phyloP scores from a whole-genome alignment of 2,797 vertebrate species.

The Catostomus latipinnis region DNA sequence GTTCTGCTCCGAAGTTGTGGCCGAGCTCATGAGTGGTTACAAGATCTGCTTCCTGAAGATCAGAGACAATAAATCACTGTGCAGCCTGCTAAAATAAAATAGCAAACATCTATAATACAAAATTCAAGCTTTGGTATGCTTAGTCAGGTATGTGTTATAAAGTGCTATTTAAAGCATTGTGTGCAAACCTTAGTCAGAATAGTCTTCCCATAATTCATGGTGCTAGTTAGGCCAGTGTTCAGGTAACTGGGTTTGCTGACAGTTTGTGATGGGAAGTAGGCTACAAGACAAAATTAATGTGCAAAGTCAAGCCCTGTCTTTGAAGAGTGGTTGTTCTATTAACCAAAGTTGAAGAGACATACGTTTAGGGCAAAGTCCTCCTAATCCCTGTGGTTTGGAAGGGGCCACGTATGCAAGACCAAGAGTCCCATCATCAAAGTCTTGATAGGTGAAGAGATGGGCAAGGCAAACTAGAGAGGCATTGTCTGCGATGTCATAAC shows the following conservation, averaged over 20 bases:
- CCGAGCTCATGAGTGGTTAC: slow-evolving; percentile 97
- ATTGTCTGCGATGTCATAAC: slow-evolving; percentile 91
- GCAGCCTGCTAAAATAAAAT: neutral
- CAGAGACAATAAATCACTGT: slow-evolving; percentile 14
- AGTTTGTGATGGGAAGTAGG: slow-evolving; percentile 83
- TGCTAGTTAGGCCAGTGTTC: slow-evolving; percentile 98
- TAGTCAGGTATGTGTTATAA: neutral
- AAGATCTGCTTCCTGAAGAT: slow-evolving; percentile 91
- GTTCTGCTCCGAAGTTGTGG: slow-evolving; percentile 98
- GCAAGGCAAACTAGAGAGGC: slow-evolving; percentile 93
- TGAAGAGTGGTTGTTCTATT: neutral
- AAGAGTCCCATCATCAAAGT: slow-evolving; percentile 96
- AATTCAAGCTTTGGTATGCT: neutral
- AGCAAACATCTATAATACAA: neutral
- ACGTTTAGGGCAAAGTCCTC: slow-evolving; percentile 95
- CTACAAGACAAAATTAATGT: slow-evolving; percentile 71
- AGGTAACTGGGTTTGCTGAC: slow-evolving; percentile 89
- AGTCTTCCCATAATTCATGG: slow-evolving; percentile 98
- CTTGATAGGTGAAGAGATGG: slow-evolving; percentile 98
- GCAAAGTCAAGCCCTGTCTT: neutral
- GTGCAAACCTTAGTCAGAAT: slow-evolving; percentile 93
- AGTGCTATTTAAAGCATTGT: neutral
- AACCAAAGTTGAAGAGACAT: slow-evolving; percentile 28
- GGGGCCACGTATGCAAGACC: slow-evolving; percentile 96
- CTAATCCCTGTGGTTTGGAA: slow-evolving; percentile 87